Percentiles rank a stretch among this genome's conserved stretches.
phyloP scores from a whole-genome alignment of 2,888 invertebrate genomes.

The Mallateleia sp. region DNA sequence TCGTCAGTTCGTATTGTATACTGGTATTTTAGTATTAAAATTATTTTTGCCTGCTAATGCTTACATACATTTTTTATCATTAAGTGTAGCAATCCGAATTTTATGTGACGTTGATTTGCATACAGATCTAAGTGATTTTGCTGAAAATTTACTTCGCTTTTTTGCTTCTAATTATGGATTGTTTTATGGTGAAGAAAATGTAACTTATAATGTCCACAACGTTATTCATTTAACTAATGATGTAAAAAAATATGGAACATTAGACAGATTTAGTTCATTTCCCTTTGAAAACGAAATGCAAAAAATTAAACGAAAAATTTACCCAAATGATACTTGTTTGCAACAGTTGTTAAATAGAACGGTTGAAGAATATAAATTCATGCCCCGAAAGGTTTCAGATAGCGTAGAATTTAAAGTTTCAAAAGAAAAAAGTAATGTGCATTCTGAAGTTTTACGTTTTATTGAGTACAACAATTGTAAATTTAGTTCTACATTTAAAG shows the following conservation, averaged over 20 bases:
- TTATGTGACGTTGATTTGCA: conserved; percentile 14
- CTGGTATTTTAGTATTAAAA: neutral
- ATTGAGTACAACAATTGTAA: neutral
- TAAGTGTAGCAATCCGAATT: conserved; percentile 16
- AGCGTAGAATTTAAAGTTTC: neutral
- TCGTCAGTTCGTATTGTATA: neutral
- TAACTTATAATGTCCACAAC: conserved; percentile 30
- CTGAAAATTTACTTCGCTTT: neutral
- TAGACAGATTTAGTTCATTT: conserved; percentile 18
- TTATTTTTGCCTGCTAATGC: neutral
- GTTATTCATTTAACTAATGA: conserved; percentile 15
- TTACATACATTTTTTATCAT: conserved; percentile 4
- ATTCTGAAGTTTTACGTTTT: too few species aligned
- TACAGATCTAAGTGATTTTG: neutral
- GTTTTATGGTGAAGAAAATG: conserved; percentile 7
- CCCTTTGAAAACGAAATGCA: conserved; percentile 23
- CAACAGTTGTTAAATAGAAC: too few species aligned
- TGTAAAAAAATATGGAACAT: conserved; percentile 10
- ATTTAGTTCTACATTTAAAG: conserved; percentile 8
- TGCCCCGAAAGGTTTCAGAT: neutral
- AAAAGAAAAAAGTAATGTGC: neutral
- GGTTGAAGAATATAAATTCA: conserved; percentile 21
- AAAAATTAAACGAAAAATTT: too few species aligned
- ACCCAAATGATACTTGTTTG: conserved; percentile 18
- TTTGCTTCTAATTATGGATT: neutral